Percentiles rank a stretch among this genome's conserved stretches.
Evolutionary conservation across 2,113 vertebrate species (phyloP).

Genomic region (Megaptera novaeangliae): DNA sequence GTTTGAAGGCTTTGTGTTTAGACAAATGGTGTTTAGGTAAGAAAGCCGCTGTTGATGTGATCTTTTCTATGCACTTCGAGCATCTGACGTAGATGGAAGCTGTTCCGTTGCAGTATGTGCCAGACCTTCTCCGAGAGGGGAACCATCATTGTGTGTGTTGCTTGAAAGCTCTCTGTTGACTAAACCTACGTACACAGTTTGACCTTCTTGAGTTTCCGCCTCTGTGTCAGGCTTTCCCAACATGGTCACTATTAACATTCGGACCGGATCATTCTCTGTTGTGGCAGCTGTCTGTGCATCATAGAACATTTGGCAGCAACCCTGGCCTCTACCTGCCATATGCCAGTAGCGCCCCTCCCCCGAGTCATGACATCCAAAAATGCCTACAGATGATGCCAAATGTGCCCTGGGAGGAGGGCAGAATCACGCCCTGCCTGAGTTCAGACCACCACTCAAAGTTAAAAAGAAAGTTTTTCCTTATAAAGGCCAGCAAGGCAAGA

Average conservation of each 20-base stretch:
- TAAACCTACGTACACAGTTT: neutral
- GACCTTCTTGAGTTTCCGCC: neutral
- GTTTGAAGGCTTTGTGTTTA: constrained; percentile 70
- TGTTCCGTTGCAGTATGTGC: constrained; percentile 30
- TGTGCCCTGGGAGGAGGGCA: neutral
- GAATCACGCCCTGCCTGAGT: neutral
- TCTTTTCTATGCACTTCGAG: constrained; percentile 73
- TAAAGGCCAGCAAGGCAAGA: neutral
- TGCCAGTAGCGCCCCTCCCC: neutral
- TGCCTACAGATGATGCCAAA: neutral
- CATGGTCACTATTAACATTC: neutral
- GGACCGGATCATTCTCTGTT: neutral
- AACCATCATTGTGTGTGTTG: neutral
- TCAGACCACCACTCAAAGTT: neutral
- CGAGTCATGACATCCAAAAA: neutral
- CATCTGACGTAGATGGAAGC: constrained; percentile 76
- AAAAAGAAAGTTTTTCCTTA: neutral
- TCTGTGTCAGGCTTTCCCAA: neutral
- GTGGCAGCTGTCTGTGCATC: no score
- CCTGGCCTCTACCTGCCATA: neutral
- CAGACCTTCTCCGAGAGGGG: neutral
- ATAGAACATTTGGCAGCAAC: neutral
- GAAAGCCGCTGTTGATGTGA: constrained; percentile 76
- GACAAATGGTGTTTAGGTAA: constrained; percentile 74
- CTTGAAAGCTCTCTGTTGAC: neutral